phyloP scores from a whole-genome alignment of 2,797 vertebrate species.

The Etheostoma nigrum region DNA sequence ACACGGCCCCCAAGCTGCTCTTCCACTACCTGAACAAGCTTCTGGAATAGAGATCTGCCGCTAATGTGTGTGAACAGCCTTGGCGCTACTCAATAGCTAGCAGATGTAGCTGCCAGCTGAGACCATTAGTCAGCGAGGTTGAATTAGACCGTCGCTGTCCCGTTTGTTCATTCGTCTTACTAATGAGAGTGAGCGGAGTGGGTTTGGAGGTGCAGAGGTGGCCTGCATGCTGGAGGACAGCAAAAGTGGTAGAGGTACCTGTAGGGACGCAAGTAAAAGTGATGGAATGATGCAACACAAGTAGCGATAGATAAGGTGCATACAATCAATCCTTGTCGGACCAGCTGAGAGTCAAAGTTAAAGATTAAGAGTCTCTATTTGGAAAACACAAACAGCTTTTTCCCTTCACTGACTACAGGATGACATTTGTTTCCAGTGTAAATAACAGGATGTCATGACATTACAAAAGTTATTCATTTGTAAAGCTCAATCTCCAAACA shows the following conservation, averaged over 20 bases:
- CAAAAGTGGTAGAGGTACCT: conserved; percentile 40
- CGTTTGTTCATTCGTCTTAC: conserved; percentile 61
- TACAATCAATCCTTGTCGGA: neutral
- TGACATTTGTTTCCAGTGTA: neutral
- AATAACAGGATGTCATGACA: conserved; percentile 39
- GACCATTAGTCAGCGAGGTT: conserved; percentile 74
- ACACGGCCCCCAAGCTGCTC: conserved; percentile 59
- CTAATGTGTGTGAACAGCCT: conserved; percentile 75
- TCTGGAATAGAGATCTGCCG: conserved; percentile 74
- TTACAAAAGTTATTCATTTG: conserved; percentile 18
- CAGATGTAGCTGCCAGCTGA: conserved; percentile 80
- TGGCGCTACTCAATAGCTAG: conserved; percentile 67
- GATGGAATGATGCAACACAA: conserved; percentile 19
- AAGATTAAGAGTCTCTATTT: conserved; percentile 24
- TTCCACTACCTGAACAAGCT: conserved; percentile 68
- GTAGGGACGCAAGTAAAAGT: conserved; percentile 30
- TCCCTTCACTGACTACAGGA: neutral
- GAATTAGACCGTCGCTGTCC: conserved; percentile 65
- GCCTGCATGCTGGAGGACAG: conserved; percentile 5
- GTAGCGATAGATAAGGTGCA: conserved; percentile 5
- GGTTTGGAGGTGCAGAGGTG: conserved; percentile 39
- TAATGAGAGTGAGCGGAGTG: conserved; percentile 53
- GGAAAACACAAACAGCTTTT: neutral
- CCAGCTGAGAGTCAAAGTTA: conserved; percentile 18
- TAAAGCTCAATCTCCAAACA: conserved; percentile 1